These are phyloP conservation scores for Otocyon megalotis DNA, from an alignment of 2,113 vertebrate species.

Conservation along the genomic window DNA sequence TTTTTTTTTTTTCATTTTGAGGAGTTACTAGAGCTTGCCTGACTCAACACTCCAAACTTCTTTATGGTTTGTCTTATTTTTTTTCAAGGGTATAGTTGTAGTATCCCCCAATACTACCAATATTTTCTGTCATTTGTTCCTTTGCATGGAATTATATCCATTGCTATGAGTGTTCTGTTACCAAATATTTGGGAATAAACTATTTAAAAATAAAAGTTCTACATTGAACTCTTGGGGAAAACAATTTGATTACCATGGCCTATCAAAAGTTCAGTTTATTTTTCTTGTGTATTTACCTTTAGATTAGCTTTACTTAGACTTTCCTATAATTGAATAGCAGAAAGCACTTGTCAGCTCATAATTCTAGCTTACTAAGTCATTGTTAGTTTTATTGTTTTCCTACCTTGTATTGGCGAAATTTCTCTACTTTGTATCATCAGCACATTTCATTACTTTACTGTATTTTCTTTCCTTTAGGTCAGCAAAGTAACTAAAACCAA, in stretches of 20 bases:
- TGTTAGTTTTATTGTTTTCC: slow-evolving; percentile 73
- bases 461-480: slow-evolving; percentile 68
- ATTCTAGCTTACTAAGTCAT: slow-evolving; percentile 70
- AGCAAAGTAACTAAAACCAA: slow-evolving; percentile 83
- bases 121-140: neutral
- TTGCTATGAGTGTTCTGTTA: neutral
- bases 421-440: slow-evolving; percentile 63
- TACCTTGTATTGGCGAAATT: slow-evolving; percentile 56
- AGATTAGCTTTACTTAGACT: slow-evolving; percentile 71
- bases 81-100: neutral
- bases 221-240: neutral
- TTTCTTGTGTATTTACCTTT: slow-evolving; percentile 60
- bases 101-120: neutral
- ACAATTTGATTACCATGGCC: neutral
- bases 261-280: slow-evolving; percentile 64
- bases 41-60: neutral
- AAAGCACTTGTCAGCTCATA: slow-evolving; percentile 59
- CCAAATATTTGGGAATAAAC: neutral
- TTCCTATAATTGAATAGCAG: slow-evolving; percentile 59
- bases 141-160: neutral
- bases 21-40: neutral
- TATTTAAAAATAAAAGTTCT: neutral
- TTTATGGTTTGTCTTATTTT: slow-evolving; percentile 14
- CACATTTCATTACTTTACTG: slow-evolving; percentile 74
- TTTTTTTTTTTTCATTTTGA: neutral